Base-by-base conservation (phyloP, 1,140 invertebrate genomes). In the Drosophila nigrodunni region DNA sequence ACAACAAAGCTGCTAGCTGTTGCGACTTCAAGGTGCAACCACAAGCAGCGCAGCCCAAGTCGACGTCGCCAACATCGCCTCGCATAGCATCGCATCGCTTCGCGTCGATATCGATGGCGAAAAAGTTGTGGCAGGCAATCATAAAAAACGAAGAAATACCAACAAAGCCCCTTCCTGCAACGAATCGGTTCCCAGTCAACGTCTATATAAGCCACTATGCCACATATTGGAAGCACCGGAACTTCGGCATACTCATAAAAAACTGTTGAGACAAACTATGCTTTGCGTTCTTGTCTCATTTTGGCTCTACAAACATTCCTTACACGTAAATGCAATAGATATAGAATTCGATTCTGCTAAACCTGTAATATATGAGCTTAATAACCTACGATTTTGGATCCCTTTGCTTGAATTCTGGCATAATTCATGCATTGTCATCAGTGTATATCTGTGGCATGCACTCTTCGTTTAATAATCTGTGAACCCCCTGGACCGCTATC, bases 101-200 rank as follows among this genome's bases (percentile, higher is more conserved):
- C 68, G 66, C 80, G 67, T 70, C 85, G 80, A 88, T 89, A 89
- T 83, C 83, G 80, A 86, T 88, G 83, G 85, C 85, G 78, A 89
- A 89, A 89, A 88, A 88, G 69, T 88, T 88, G 83, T 89, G 83
- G 85, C 83, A 89, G 83, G 83, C 83, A 88, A 88, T 88, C 83
- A 88, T 88, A 88, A 88, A 88, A 88, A 88, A 89, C 77, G 64
- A 75, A 80, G 83, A 66, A 88, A 88, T 77, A 54, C 52, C 68
- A 71, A 65, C 73, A 68, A 75, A 75, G 60, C 58, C 54, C 52
- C 55, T 30, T 10, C 62, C 52, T 59, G 35, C 41, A 54, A 7
- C 49, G 44, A 72, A 72, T 72, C 57, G 52, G 15, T 37, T 62
- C 10, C 64, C 64, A 60, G 21, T 18, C 13, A 34, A 11, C 5